Evolutionary conservation across 2,888 invertebrate species (phyloP).

Genomic region (Chydorus sphaericus): DNA sequence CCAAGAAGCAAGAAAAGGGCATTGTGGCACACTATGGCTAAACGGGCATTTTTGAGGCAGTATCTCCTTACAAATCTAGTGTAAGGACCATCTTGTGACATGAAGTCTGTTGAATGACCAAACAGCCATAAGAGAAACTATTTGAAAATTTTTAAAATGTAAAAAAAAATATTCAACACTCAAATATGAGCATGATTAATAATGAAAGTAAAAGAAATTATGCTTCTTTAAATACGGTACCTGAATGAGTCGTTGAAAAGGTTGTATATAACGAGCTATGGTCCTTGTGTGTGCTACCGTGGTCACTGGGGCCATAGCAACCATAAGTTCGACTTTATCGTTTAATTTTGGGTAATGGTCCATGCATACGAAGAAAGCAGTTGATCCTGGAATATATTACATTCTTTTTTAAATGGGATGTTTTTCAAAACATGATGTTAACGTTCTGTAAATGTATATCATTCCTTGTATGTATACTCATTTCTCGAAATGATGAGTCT

Average conservation of each 20-base stretch:
- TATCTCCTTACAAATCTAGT: too few relatives aligned
- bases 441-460: too few relatives aligned
- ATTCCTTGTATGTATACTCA: too few relatives aligned
- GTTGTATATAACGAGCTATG: conserved; percentile 24
- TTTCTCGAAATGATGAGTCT: too few relatives aligned
- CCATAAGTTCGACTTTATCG: conserved; percentile 21
- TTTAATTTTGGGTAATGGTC: conserved; percentile 20
- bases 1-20: too few relatives aligned
- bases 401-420: too few relatives aligned
- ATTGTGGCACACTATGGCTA: too few relatives aligned
- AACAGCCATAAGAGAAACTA: conserved; percentile 29
- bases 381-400: conserved; percentile 41
- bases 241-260: conserved; percentile 21
- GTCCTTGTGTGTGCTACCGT: conserved; percentile 26
- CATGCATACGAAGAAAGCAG: conserved; percentile 28
- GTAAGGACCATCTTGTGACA: too few relatives aligned
- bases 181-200: not conserved
- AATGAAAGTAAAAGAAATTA: not conserved
- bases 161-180: too few relatives aligned
- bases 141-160: too few relatives aligned
- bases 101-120: conserved; percentile 35
- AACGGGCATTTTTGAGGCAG: too few relatives aligned
- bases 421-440: too few relatives aligned
- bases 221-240: not conserved
- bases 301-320: conserved; percentile 25